Base-by-base conservation (phyloP, 2,888 invertebrate species). In the Rhagonycha fulva region DNA sequence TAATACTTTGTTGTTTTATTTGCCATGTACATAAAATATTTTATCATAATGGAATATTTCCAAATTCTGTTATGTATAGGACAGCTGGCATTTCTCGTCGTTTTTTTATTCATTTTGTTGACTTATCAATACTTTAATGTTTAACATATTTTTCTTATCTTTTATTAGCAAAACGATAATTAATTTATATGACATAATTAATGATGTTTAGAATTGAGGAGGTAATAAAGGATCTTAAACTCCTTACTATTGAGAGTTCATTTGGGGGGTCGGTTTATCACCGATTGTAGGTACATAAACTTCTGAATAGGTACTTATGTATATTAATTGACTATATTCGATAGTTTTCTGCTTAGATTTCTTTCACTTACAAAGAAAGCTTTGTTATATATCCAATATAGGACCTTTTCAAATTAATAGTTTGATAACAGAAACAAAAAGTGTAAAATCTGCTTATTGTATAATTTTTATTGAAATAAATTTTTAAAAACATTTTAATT, bases 1-100 rank as follows among this genome's bases (percentile, higher is more conserved):
- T n/a, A 66, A 23, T 66, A 66, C 63, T 24, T 66, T 66, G 63
- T 66, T 66, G 63, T 66, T 66, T 66, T 66, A 66, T 66, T 66
- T 66, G 24, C 63, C 14, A 66, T 66, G 63, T 24, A 23, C 63
- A 66, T 23, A 66, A n/a, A 23, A 26, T 66, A 23, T 62, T 66
- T 24, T 66, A 23, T 66, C 24, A 12, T 66, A 66, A 26, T 66
- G 63, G 63, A 66, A 66, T 66, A 66, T 66, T 66, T 12, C 63
- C 63, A 66, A 66, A 66, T 24, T 19, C 12, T 24, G 23, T 66
- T 66, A 66, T 47, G 47, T 32, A 47, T 47, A 47, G 47, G n/a
- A 23, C 63, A 66, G 63, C 63, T 66, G 63, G 63, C 26, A 26
- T 66, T 66, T 66, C 26, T 66, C 23, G 9, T 66, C 9, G 24